Evolutionary conservation across 2,888 invertebrate species (phyloP), one percentile per base, ranked within the genome.

Genomic region (Coecobrya sp.): DNA sequence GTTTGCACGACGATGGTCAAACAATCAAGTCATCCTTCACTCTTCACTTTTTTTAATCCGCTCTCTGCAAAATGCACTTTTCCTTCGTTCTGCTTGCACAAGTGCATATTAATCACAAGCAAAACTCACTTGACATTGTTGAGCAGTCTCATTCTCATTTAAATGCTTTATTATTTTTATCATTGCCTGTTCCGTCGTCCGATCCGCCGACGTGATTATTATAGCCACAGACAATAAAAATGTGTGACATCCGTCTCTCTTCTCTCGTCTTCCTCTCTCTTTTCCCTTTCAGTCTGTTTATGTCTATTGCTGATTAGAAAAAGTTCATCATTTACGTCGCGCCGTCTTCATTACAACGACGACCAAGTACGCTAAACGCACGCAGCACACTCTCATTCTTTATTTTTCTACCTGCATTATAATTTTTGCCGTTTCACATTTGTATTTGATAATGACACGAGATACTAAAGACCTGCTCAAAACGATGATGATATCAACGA

Each of bases 1-100:
- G 59, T 16, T n/a, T n/a, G n/a, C n/a, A 36, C 36, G 2, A n/a
- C n/a, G 49, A 49, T 45, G 42, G 45, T 76, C 76, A 76, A 36
- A 45, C 45, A 76, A 76, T 52, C 79, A 79, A 79, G 79, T 27
- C 79, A 79, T 79, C 79, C 79, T 79, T 79, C 79, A 52, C 79
- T 52, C 22, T 76, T 73, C 16, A 36, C 36, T 36, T 36, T 36
- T 36, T 55, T 70, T 70, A 70, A 70, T 19, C 13, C 70, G 22
- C 55, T n/a, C 55, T 55, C 27, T 68, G 68, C 30, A 68, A 30
- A 68, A 30, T 76, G 76, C 76, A 76, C 76, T 79, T 79, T 79
- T 27, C 49, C 79, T 52, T 79, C 30, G 10, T 19, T 79, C 11
- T 79, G 4, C 16, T 79, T 68, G 68, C 68, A 68, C 30, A 13